A percentile compares a stretch with the other conserved stretches of the same genome.
Conservation (phyloP, 1,140 invertebrate species). For the Colletes gigas region DNA sequence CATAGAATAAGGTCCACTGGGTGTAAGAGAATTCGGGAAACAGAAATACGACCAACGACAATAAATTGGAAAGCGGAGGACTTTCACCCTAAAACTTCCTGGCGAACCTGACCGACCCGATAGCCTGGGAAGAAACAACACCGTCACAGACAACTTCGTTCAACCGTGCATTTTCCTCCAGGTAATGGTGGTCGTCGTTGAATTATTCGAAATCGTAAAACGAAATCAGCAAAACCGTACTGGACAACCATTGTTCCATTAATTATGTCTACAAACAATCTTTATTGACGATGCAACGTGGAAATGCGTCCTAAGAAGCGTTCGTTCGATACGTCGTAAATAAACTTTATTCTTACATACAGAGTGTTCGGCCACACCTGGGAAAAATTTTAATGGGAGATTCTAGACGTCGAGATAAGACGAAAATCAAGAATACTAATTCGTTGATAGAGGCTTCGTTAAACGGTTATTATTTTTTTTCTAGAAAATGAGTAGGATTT, state of each 20-base stretch:
- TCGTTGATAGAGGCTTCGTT: no score
- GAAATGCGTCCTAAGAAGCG: not conserved
- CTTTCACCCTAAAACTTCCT: constrained; percentile 51
- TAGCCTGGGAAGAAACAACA: not conserved
- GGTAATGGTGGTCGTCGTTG: constrained; percentile 16
- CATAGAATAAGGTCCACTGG: no score
- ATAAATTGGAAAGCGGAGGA: constrained; percentile 60
- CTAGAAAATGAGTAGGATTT: no score
- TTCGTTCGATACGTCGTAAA: no score
- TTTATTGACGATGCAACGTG: not conserved
- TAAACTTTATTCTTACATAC: no score
- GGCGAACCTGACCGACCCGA: not conserved
- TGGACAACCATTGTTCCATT: constrained; percentile 4
- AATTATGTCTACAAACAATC: constrained; percentile 37
- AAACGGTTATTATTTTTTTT: no score
- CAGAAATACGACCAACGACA: constrained; percentile 56
- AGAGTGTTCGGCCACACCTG: no score
- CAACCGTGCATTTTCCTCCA: constrained; percentile 21
- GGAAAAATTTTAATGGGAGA: no score
- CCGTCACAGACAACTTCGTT: constrained; percentile 19
- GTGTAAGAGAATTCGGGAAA: not conserved
- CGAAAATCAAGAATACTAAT: no score
- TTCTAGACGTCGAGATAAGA: no score
- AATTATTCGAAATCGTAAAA: constrained; percentile 14
- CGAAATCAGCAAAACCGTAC: not conserved